phyloP scores from a whole-genome alignment of 2,797 vertebrate species.

The Sibirionetta formosa region DNA sequence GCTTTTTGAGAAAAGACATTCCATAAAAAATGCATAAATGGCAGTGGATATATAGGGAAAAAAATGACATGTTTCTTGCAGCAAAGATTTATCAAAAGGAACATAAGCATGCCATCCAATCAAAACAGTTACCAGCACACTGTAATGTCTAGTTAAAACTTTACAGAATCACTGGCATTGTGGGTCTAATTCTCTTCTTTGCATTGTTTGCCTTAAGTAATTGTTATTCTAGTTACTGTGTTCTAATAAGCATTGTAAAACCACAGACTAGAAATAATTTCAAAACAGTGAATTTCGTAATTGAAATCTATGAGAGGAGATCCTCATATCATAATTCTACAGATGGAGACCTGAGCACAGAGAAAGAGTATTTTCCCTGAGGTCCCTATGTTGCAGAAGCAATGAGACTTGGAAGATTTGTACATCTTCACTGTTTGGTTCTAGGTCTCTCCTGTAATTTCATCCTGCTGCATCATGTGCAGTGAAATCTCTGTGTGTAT shows the following conservation, averaged over 20 bases:
- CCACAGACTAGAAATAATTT: background rate
- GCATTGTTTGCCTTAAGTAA: background rate
- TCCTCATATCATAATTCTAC: background rate
- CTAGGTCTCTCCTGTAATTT: background rate
- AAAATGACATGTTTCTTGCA: accelerated
- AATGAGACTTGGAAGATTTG: background rate
- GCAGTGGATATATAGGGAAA: accelerated
- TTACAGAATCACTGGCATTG: background rate
- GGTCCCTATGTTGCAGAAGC: background rate
- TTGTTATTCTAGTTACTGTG: background rate
- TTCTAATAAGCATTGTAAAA: background rate
- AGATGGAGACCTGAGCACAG: background rate
- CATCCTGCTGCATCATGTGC: background rate
- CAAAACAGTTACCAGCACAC: background rate
- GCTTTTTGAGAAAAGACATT: background rate
- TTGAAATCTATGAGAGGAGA: background rate
- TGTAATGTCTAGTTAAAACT: background rate
- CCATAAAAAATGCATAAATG: background rate
- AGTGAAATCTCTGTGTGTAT: accelerated
- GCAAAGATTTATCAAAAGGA: accelerated
- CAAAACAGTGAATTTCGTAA: background rate
- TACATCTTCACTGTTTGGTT: background rate
- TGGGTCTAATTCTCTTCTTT: background rate
- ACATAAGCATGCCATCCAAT: accelerated
- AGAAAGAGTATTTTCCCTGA: background rate